Evolutionary conservation across 2,797 vertebrate species (phyloP).

Genomic region (Malurus leucopterus): DNA sequence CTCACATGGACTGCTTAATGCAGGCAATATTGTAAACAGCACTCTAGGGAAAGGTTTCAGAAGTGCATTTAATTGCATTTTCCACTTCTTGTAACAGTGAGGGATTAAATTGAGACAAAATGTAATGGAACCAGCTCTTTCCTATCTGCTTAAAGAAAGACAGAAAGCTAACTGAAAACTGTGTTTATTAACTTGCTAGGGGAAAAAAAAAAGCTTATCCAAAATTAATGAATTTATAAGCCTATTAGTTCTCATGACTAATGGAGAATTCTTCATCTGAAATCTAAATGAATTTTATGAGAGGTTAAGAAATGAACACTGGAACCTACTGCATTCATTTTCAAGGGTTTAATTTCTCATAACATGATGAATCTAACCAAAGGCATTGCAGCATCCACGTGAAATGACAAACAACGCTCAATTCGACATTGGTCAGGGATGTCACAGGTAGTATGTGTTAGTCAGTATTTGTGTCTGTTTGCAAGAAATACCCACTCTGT

Average conservation of each 20-base stretch:
- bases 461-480: background rate
- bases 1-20: conserved; percentile 46
- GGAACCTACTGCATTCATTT: background rate
- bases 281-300: conserved; percentile 8
- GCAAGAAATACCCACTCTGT: background rate
- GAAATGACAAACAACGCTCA: background rate
- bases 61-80: conserved; percentile 75
- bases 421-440: background rate
- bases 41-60: conserved; percentile 64
- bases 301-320: background rate
- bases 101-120: conserved; percentile 68
- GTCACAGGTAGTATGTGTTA: background rate
- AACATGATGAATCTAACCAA: background rate
- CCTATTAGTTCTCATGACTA: conserved; percentile 20
- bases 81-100: conserved; percentile 67
- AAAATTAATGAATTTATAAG: conserved; percentile 36
- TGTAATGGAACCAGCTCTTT: conserved; percentile 56
- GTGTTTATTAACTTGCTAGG: conserved; percentile 11
- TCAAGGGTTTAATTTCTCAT: background rate
- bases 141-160: conserved; percentile 40
- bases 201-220: background rate
- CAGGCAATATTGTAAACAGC: conserved; percentile 57
- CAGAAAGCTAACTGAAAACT: conserved; percentile 13
- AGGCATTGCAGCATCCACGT: background rate
- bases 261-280: conserved; percentile 1